Percentiles rank a stretch among this genome's conserved stretches.
Evolutionary conservation across 2,888 invertebrate genomes (phyloP).

Genomic region (Aspidapion aeneum): DNA sequence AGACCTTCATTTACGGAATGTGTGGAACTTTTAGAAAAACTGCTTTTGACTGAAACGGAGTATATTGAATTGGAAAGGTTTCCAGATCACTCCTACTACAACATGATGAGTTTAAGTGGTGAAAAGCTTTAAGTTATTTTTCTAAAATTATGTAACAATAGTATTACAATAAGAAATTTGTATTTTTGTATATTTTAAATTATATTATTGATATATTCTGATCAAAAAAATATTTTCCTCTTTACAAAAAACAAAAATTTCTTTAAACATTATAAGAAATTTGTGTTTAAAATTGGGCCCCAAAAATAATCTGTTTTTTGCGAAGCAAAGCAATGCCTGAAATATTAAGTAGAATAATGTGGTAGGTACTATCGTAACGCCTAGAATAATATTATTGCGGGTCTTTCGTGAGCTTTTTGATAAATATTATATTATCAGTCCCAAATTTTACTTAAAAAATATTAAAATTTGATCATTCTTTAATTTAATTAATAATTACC

Average conservation of each 20-base stretch:
- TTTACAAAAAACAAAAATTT: neutral
- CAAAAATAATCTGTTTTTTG: too few species aligned
- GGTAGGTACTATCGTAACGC: too few species aligned
- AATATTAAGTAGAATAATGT: too few species aligned
- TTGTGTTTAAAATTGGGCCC: too few species aligned
- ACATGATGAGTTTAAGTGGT: slow-evolving; percentile 79
- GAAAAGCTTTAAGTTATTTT: slow-evolving; percentile 58
- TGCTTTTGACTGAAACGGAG: slow-evolving; percentile 86
- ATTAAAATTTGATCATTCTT: too few species aligned
- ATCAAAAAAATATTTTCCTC: neutral
- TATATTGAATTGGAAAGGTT: slow-evolving; percentile 91
- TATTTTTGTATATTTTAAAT: neutral
- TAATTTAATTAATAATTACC: too few species aligned
- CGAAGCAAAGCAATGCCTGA: too few species aligned
- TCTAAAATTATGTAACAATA: neutral
- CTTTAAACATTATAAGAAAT: too few species aligned
- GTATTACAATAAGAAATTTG: neutral
- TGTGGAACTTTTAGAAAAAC: slow-evolving; percentile 73
- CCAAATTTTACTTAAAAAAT: too few species aligned
- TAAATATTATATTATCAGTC: too few species aligned
- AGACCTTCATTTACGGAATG: slow-evolving; percentile 84
- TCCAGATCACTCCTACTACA: slow-evolving; percentile 90
- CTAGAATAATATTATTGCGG: too few species aligned
- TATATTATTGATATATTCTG: slow-evolving; percentile 1
- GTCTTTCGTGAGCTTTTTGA: too few species aligned